Percentiles rank a stretch among this genome's conserved stretches.
Evolutionary conservation across 1,140 invertebrate species (phyloP).

Genomic region (Drosophila sp.): DNA sequence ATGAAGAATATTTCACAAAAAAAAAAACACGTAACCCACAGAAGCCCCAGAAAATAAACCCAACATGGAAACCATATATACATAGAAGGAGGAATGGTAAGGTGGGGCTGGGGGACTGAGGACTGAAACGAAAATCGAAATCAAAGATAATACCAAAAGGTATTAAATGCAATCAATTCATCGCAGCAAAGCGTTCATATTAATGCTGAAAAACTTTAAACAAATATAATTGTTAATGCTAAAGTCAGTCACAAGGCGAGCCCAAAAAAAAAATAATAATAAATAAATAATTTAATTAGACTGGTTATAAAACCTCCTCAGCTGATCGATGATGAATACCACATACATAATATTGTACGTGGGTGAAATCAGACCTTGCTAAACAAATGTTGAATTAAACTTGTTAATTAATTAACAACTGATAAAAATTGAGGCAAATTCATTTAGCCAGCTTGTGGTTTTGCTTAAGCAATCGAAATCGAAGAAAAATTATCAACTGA

Average conservation of each 20-base stretch:
- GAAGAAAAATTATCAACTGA: constrained; percentile 13
- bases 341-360: neutral
- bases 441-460: neutral
- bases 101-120: constrained; percentile 24
- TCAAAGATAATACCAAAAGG: constrained; percentile 51
- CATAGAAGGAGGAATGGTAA: constrained; percentile 17
- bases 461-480: constrained; percentile 14
- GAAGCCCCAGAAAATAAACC: constrained; percentile 31
- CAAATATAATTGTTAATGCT: constrained; percentile 38
- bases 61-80: constrained; percentile 32
- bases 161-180: constrained; percentile 71
- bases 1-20: constrained; percentile 47
- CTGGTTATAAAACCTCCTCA: constrained; percentile 66
- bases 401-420: constrained; percentile 72
- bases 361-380: constrained; percentile 49
- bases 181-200: constrained; percentile 41
- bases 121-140: constrained; percentile 30
- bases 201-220: constrained; percentile 51
- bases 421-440: constrained; percentile 57
- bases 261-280: constrained; percentile 2
- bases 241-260: constrained; percentile 68
- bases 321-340: constrained; percentile 57
- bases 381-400: constrained; percentile 62
- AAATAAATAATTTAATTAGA: constrained; percentile 67
- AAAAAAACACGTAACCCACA: constrained; percentile 40